phyloP scores from a whole-genome alignment of 2,113 vertebrate species.

The Dipodomys merriami region DNA sequence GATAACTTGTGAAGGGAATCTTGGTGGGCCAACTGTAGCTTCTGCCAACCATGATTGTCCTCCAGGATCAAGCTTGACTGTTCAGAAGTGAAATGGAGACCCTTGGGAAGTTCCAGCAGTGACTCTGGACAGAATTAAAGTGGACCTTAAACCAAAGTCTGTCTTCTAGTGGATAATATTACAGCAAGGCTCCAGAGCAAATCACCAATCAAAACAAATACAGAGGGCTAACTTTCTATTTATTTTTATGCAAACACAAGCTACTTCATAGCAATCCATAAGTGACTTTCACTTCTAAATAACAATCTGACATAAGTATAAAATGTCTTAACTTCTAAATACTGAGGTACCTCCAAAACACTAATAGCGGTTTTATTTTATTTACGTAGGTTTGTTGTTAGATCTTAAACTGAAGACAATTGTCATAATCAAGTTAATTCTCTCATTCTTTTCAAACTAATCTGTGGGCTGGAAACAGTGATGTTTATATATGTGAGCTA shows the following conservation, averaged over 20 bases:
- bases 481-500: slow-evolving; percentile 1
- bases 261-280: slow-evolving; percentile 40
- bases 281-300: slow-evolving; percentile 52
- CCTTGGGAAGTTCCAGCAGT: slow-evolving; percentile 28
- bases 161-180: slow-evolving; percentile 12
- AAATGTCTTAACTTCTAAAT: slow-evolving; percentile 26
- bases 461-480: slow-evolving; percentile 8
- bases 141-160: slow-evolving; percentile 52
- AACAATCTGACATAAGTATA: slow-evolving; percentile 54
- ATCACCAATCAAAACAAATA: slow-evolving; percentile 59
- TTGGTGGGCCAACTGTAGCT: neutral
- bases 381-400: slow-evolving; percentile 17
- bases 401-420: slow-evolving; percentile 6
- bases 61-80: slow-evolving; percentile 33
- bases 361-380: neutral
- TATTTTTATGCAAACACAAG: slow-evolving; percentile 47
- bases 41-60: neutral
- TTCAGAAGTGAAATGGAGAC: slow-evolving; percentile 45
- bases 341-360: neutral
- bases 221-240: slow-evolving; percentile 49
- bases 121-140: slow-evolving; percentile 53
- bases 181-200: slow-evolving; percentile 45
- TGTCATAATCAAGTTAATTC: slow-evolving; percentile 47
- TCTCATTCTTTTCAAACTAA: slow-evolving; percentile 21
- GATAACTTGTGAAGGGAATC: neutral